Percentiles rank a stretch among this genome's conserved stretches.
phyloP scores from a whole-genome alignment of 2,888 invertebrate genomes.

The Phlogophora meticulosa region DNA sequence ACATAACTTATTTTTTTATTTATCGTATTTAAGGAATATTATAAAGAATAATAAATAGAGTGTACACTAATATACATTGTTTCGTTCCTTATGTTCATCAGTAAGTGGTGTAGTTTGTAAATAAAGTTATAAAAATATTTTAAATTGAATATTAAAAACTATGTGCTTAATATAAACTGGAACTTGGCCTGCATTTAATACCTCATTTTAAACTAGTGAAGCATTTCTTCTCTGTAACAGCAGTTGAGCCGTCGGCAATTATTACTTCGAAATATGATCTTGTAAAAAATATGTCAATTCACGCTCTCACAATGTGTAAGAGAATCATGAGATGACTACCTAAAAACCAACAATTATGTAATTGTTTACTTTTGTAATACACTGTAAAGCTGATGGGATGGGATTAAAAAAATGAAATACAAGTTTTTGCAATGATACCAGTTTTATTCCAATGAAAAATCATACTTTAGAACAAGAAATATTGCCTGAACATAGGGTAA shows the following conservation, averaged over 20 bases:
- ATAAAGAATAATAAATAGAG: constrained; percentile 75
- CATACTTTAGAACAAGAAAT: constrained; percentile 55
- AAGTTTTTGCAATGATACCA: constrained; percentile 59
- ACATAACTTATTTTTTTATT: constrained; percentile 83
- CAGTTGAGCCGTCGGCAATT: not conserved
- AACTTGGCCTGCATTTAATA: constrained; percentile 54
- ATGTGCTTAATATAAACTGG: constrained; percentile 33
- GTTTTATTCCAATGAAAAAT: constrained; percentile 70
- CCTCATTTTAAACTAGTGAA: constrained; percentile 33
- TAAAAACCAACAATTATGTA: constrained; percentile 25
- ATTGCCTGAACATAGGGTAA: constrained; percentile 45
- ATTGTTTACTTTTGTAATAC: constrained; percentile 34
- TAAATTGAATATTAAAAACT: constrained; percentile 28
- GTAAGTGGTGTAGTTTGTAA: constrained; percentile 47
- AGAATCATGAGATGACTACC: constrained; percentile 6
- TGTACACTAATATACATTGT: constrained; percentile 68
- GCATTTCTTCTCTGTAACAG: constrained; percentile 31
- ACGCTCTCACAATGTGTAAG: constrained; percentile 4
- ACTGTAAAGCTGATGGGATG: constrained; percentile 34
- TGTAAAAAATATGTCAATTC: constrained; percentile 8
- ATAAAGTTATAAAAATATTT: constrained; percentile 29
- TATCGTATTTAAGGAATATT: constrained; percentile 83
- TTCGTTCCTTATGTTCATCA: constrained; percentile 57
- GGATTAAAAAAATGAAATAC: constrained; percentile 52
- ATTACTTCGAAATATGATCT: constrained; percentile 1